These are phyloP conservation scores for Clamator glandarius DNA, from an alignment of 2,797 vertebrate genomes.

Conservation along the genomic window DNA sequence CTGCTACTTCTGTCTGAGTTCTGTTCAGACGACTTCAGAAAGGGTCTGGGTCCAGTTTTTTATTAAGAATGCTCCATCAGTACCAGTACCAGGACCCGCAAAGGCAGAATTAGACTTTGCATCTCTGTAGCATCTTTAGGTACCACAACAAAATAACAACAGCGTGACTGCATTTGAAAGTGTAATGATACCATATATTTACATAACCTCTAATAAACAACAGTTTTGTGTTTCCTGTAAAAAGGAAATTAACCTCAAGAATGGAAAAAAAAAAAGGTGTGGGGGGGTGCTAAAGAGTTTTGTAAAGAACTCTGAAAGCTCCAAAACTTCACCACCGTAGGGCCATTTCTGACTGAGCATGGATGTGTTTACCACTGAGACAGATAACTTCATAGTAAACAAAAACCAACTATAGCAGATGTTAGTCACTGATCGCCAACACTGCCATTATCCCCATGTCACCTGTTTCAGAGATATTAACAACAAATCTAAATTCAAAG, in stretches of 20 bases:
- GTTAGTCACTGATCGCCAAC: background rate
- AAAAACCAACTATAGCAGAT: no score
- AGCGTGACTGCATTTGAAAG: background rate
- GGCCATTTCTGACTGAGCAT: background rate
- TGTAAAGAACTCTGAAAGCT: background rate
- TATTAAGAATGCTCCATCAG: conserved; percentile 25
- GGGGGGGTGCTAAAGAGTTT: no score
- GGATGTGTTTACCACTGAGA: accelerated
- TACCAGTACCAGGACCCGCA: background rate
- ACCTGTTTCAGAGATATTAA: background rate
- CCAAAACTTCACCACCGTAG: background rate
- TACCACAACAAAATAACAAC: background rate
- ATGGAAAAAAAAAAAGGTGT: conserved; percentile 6
- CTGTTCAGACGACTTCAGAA: background rate
- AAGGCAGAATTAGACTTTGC: background rate
- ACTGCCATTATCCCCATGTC: no score
- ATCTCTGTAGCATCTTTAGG: background rate
- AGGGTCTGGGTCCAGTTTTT: background rate
- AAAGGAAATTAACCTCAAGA: background rate
- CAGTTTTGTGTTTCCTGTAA: background rate
- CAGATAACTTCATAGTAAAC: no score
- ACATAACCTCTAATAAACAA: background rate
- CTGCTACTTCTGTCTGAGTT: background rate
- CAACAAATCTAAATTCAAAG: background rate
- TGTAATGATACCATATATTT: background rate